Percentiles rank a stretch among this genome's conserved stretches.
phyloP scores from a whole-genome alignment of 23 tunicate species.

The Styela clava region DNA sequence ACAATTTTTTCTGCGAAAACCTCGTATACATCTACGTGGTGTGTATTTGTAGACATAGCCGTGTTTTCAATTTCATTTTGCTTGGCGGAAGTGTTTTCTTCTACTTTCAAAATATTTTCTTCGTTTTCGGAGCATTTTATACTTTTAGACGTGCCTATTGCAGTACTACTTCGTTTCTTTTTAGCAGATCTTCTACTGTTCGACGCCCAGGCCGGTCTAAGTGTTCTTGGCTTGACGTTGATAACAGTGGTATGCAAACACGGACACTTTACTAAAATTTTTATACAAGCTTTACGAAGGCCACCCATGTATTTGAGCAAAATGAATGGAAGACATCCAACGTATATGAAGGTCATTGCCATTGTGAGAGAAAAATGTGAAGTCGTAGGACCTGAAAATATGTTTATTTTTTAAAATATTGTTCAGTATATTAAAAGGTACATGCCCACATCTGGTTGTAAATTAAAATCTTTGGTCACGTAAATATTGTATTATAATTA shows the following conservation, averaged over 20 bases:
- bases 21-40: neutral
- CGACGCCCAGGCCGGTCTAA: neutral
- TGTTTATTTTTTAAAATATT: too few species aligned
- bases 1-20: neutral
- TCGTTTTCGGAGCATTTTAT: neutral
- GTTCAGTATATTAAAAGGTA: too few species aligned
- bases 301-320: conserved; percentile 20
- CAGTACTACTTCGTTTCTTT: neutral
- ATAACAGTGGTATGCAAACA: conserved; percentile 5
- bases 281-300: neutral
- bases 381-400: neutral
- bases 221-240: neutral
- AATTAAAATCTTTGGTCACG: too few species aligned
- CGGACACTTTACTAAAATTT: conserved; percentile 7
- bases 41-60: neutral
- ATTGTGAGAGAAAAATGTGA: neutral
- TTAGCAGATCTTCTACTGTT: neutral
- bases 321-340: neutral
- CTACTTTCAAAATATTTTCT: neutral
- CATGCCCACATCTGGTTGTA: too few species aligned
- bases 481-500: too few species aligned
- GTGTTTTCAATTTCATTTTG: neutral
- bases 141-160: neutral
- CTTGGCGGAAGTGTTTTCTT: neutral
- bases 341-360: conserved; percentile 5